Percentiles rank a stretch among this genome's conserved stretches.
Conservation (phyloP, 2,797 vertebrate genomes). For the Mormyrus proboscirostris region DNA sequence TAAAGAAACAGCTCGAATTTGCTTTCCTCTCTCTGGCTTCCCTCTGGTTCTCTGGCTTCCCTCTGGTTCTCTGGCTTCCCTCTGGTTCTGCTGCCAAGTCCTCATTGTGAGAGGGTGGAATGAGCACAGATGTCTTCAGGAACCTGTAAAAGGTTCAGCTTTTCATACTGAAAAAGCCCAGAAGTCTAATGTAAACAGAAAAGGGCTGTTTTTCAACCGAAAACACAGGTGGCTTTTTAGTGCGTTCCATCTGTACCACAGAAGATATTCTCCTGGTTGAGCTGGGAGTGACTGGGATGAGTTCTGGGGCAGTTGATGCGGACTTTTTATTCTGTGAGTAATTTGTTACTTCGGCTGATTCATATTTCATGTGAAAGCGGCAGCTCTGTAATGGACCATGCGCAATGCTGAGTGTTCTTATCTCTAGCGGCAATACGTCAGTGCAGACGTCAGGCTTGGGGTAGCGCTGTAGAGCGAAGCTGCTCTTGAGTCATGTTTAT, state of each 20-base stretch:
- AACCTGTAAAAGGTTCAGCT: conserved; percentile 29
- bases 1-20: neutral
- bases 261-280: neutral
- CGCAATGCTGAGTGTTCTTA: neutral
- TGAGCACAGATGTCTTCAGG: conserved; percentile 28
- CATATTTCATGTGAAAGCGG: neutral
- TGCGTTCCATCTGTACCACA: neutral
- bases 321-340: neutral
- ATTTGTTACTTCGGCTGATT: neutral
- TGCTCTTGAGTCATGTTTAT: neutral
- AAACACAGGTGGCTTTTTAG: neutral
- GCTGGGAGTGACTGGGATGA: neutral
- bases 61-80: neutral
- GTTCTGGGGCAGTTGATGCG: neutral
- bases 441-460: neutral
- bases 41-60: too few species aligned
- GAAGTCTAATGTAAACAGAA: conserved; percentile 4
- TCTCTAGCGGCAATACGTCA: neutral
- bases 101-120: neutral
- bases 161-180: conserved; percentile 27
- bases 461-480: neutral
- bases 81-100: neutral
- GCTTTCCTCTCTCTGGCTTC: neutral
- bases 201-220: conserved; percentile 17
- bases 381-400: neutral